A percentile compares a stretch with the other conserved stretches of the same genome.
Conservation (phyloP, 2,888 invertebrate species). For the Nyleta sp. region DNA sequence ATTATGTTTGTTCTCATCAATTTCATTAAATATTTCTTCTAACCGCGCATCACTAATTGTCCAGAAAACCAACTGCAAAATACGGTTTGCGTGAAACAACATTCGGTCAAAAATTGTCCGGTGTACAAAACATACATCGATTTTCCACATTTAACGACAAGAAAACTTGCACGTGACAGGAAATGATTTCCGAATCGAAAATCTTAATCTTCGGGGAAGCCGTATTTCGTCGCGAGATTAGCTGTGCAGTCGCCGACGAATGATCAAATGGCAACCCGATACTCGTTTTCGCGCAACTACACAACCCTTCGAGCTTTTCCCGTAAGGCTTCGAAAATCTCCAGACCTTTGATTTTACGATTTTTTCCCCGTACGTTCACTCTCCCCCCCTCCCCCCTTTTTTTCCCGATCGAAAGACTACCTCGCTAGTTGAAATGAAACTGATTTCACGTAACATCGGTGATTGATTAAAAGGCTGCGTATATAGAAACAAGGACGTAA, state of each 20-base stretch:
- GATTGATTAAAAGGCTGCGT: conserved; percentile 49
- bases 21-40: too few relatives aligned
- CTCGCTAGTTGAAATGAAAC: conserved; percentile 10
- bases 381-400: background rate
- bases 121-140: too few relatives aligned
- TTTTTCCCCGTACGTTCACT: background rate
- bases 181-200: conserved; percentile 35
- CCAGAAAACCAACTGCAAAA: too few relatives aligned
- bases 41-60: too few relatives aligned
- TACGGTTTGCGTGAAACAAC: too few relatives aligned
- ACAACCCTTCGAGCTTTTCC: conserved; percentile 29
- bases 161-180: conserved; percentile 21
- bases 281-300: conserved; percentile 43
- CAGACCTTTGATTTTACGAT: conserved; percentile 35
- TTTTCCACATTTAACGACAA: too few relatives aligned
- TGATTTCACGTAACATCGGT: conserved; percentile 19
- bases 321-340: conserved; percentile 44
- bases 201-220: conserved; percentile 54
- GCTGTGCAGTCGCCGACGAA: conserved; percentile 19
- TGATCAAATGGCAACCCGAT: conserved; percentile 47
- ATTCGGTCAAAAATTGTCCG: too few relatives aligned
- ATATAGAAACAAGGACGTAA: conserved; percentile 23
- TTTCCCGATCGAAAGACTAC: conserved; percentile 5
- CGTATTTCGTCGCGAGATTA: conserved; percentile 51
- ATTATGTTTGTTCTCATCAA: too few relatives aligned